phyloP scores from a whole-genome alignment of 2,797 vertebrate genomes.

The Podargus strigoides region DNA sequence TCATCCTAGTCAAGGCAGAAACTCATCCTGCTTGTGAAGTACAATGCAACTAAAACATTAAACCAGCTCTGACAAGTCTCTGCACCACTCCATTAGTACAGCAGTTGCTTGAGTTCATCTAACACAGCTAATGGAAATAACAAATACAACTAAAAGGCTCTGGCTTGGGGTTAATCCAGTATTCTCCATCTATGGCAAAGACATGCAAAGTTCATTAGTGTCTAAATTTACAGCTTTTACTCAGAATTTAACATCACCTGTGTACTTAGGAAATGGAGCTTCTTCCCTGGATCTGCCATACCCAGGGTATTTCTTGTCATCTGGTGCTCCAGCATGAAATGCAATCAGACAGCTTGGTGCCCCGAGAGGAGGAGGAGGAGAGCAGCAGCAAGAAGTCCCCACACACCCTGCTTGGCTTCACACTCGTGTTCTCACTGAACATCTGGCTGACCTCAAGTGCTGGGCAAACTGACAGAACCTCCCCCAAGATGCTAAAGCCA shows the following conservation, averaged over 20 bases:
- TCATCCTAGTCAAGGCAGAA: neutral
- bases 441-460: neutral
- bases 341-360: accelerated
- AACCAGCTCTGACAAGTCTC: neutral
- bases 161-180: neutral
- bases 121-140: neutral
- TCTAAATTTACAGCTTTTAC: neutral
- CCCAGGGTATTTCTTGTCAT: neutral
- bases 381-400: neutral
- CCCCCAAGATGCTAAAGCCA: neutral
- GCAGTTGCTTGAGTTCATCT: neutral
- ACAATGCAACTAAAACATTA: neutral
- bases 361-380: neutral
- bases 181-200: neutral
- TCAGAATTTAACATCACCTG: neutral
- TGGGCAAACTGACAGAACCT: neutral
- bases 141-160: neutral
- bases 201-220: neutral
- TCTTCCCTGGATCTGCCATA: neutral
- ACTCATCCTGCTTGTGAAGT: neutral
- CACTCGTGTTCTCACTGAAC: neutral
- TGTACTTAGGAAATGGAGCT: neutral
- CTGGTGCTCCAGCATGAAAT: neutral
- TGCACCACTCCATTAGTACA: neutral
- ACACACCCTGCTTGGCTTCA: neutral